Percentiles rank a stretch among this genome's conserved stretches.
These are phyloP conservation scores for Potorous gilbertii DNA, from an alignment of 2,797 vertebrate genomes.

Conservation along the genomic window DNA sequence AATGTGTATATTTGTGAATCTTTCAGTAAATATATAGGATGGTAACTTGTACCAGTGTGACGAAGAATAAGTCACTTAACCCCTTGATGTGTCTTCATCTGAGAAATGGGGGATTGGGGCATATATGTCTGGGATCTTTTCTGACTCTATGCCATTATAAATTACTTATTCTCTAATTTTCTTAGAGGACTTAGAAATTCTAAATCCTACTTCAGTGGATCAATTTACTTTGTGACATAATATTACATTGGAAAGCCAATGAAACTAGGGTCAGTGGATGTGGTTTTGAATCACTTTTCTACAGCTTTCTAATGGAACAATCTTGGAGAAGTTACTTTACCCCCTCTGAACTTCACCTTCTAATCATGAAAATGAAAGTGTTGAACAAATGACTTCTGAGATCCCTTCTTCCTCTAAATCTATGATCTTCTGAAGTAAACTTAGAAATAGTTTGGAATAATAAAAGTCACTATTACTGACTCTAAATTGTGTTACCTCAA, in stretches of 20 bases:
- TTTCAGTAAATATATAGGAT: background rate
- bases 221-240: background rate
- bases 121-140: background rate
- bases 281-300: conserved; percentile 18
- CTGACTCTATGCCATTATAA: background rate
- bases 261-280: background rate
- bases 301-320: background rate
- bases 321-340: background rate
- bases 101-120: background rate
- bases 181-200: background rate
- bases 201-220: background rate
- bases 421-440: conserved; percentile 13
- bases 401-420: background rate
- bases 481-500: conserved; percentile 73
- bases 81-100: background rate
- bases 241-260: background rate
- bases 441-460: conserved; percentile 56
- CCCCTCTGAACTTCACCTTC: background rate
- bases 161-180: background rate
- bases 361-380: background rate
- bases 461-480: conserved; percentile 75
- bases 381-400: background rate
- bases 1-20: background rate
- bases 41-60: background rate
- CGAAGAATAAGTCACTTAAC: background rate